Evolutionary conservation across 2,888 invertebrate genomes (phyloP).

Genomic region (Thelaira solivaga): DNA sequence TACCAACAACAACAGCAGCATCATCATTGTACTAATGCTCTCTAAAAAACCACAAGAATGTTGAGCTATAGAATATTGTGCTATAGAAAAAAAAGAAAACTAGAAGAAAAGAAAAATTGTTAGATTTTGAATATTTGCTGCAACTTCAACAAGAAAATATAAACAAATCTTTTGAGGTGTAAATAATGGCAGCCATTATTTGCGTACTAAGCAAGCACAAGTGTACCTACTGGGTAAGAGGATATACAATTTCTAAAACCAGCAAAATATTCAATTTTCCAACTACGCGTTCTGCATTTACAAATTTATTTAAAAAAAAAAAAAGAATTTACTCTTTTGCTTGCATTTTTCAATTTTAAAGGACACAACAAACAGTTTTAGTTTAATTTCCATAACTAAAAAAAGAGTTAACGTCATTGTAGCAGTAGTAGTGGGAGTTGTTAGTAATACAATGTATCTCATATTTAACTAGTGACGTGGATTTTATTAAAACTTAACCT

Average conservation of each 20-base stretch:
- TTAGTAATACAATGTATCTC: no score
- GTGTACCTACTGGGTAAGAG: background rate
- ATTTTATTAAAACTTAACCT: background rate
- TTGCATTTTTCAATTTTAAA: background rate
- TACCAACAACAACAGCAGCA: background rate
- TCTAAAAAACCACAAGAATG: conserved; percentile 37
- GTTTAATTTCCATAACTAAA: conserved; percentile 5
- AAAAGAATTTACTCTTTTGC: no score
- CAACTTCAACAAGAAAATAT: background rate
- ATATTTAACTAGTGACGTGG: background rate
- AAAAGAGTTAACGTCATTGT: background rate
- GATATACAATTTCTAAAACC: background rate
- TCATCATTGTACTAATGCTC: background rate
- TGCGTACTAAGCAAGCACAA: background rate
- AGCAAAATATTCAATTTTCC: conserved; percentile 9
- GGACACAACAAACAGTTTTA: background rate
- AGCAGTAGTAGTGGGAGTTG: background rate
- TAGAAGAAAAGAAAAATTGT: background rate
- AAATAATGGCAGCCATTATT: conserved; percentile 30
- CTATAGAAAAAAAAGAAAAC: background rate
- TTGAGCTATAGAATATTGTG: conserved; percentile 30
- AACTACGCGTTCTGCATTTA: background rate
- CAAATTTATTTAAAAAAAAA: no score
- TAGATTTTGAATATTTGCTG: conserved; percentile 35
- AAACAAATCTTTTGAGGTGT: conserved; percentile 30